Conservation (phyloP, 2,888 invertebrate genomes). For the Ormyrus pomaceus region DNA sequence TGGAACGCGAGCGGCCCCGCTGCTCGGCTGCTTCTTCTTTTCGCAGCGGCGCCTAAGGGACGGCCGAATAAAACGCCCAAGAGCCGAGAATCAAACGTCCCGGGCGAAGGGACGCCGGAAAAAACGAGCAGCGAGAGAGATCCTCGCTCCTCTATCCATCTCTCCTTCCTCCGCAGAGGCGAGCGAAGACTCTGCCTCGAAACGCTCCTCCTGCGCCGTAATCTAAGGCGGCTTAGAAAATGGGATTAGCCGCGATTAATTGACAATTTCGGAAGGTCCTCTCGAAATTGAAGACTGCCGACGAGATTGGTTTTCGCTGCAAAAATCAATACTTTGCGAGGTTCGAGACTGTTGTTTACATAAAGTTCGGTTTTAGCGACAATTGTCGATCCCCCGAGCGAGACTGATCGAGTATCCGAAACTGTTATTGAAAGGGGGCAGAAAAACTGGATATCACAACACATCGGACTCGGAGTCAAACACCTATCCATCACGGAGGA, state of each 20-base stretch:
- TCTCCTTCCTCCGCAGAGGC: neutral
- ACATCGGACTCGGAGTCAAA: conserved; percentile 46
- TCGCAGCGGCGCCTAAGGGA: conserved; percentile 57
- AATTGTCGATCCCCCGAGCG: too few relatives aligned
- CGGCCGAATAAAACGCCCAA: conserved; percentile 59
- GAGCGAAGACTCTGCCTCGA: neutral
- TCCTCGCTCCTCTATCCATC: too few relatives aligned
- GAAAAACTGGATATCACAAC: neutral
- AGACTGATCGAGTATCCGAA: too few relatives aligned
- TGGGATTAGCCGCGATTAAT: conserved; percentile 38
- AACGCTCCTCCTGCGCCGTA: neutral
- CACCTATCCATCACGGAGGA: conserved; percentile 53
- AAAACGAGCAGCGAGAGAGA: neutral
- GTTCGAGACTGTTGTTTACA: too few relatives aligned
- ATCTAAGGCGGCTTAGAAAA: conserved; percentile 20
- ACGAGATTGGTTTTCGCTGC: conserved; percentile 1
- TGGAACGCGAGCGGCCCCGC: conserved; percentile 32
- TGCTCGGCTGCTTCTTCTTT: too few relatives aligned
- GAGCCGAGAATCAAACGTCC: conserved; percentile 26
- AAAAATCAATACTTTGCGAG: too few relatives aligned
- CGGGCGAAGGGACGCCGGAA: neutral
- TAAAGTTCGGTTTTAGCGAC: too few relatives aligned
- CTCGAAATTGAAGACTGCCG: too few relatives aligned
- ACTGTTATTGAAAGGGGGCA: neutral
- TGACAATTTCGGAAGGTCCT: conserved; percentile 25